Evolutionary conservation across 35 echinoderm and acorn worm genomes (phyloP), one percentile per base, ranked within the genome.

Genomic region (Lytechinus pictus): DNA sequence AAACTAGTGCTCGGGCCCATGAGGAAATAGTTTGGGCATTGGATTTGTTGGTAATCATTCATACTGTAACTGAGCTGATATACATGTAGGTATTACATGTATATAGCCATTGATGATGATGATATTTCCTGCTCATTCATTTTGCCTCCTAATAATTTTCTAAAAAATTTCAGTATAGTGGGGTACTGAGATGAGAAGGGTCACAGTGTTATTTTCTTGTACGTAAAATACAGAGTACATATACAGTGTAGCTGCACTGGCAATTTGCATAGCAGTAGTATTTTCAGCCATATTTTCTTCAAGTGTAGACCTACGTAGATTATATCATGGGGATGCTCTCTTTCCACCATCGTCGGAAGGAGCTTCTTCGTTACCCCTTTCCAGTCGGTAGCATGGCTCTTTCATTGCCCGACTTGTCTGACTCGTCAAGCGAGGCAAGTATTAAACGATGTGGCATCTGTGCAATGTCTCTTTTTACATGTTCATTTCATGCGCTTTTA

Each of bases 371-470:
- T 10, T 52, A 90, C 16, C 24, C 88, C 4, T 90, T 90, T 54
- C 88, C 88, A 14, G 28, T 44, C 8, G 52, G 13, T 44, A 90
- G 52, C 27, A 28, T 10, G 29, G 28, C 52, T 3, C 14, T 5
- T 52, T 90, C 88, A 12, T 12, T 54, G 52, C 88, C 88, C 52
- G 88, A 90, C 24, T 90, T 90, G 27, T 44, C 88, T 13, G 88
- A 54, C 52, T 90, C 28, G 28, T 54, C 88, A 54, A 90, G 88
- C 88, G 52, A 90, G 88, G 88, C 88, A 90, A 90, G 88, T 90
- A n/a, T n/a, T n/a, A 90, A 79, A 79, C 66, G 66, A 79, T 79
- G 4, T 79, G 66, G 21, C 66, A 79, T 79, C 16, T 79, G 66
- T 79, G 66, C 16, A 79, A 24, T 19, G 24, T 24, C 66, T n/a